phyloP scores from a whole-genome alignment of 2,888 invertebrate species.

The Drosophila nr. medialis region DNA sequence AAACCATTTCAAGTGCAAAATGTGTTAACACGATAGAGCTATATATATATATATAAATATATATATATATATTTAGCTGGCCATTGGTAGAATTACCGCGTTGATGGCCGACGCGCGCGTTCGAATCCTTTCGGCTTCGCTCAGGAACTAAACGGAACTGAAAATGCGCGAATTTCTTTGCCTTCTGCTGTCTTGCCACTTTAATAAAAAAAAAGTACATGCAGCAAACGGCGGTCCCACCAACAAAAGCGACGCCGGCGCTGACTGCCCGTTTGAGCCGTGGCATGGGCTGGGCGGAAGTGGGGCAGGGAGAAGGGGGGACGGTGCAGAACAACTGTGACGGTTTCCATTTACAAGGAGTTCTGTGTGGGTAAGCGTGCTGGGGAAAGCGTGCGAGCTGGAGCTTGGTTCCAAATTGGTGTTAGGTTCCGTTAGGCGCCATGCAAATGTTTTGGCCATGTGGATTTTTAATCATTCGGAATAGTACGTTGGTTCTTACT shows the following conservation, averaged over 20 bases:
- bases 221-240: slow-evolving; percentile 2
- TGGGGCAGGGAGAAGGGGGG: not conserved
- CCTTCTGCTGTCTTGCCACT: slow-evolving; percentile 66
- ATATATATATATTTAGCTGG: slow-evolving; percentile 2
- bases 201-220: slow-evolving; percentile 49
- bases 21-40: slow-evolving; percentile 5
- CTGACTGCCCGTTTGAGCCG: slow-evolving; percentile 28
- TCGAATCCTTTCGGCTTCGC: slow-evolving; percentile 83
- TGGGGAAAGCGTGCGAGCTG: slow-evolving; percentile 64
- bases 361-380: slow-evolving; percentile 33
- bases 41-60: not conserved
- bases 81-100: slow-evolving; percentile 60
- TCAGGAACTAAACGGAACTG: slow-evolving; percentile 82
- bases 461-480: slow-evolving; percentile 59
- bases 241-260: slow-evolving; percentile 47
- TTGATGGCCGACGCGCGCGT: slow-evolving; percentile 70
- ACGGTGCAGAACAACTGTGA: slow-evolving; percentile 65
- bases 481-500: slow-evolving; percentile 25
- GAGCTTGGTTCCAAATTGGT: slow-evolving; percentile 72
- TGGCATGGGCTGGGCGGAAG: not conserved
- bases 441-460: slow-evolving; percentile 64
- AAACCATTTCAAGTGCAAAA: not conserved
- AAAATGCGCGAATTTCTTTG: slow-evolving; percentile 80
- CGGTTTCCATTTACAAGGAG: slow-evolving; percentile 76
- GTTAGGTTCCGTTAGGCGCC: slow-evolving; percentile 66